Evolutionary conservation across 2,113 vertebrate genomes (phyloP).

Genomic region (Entomyzon cyanotis): DNA sequence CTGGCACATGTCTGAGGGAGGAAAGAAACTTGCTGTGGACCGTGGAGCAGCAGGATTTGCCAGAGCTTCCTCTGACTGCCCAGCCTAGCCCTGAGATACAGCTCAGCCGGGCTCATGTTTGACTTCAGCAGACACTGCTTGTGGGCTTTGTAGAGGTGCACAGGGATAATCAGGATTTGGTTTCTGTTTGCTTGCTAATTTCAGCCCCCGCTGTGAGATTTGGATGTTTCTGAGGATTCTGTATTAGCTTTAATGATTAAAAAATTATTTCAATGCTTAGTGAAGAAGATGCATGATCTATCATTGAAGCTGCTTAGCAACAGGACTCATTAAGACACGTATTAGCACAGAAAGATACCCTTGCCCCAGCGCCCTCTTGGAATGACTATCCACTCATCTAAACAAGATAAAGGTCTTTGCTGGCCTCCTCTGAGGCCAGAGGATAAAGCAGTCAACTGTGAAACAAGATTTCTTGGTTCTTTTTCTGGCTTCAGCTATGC

Average conservation of each 20-base stretch:
- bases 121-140: conserved; percentile 9
- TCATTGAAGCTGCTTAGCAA: conserved; percentile 35
- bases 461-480: conserved; percentile 48
- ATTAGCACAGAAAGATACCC: conserved; percentile 34
- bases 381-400: conserved; percentile 41
- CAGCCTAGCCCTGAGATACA: not conserved
- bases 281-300: conserved; percentile 36
- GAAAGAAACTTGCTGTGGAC: not conserved
- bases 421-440: conserved; percentile 8
- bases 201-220: conserved; percentile 50
- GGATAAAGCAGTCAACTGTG: conserved; percentile 51
- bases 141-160: conserved; percentile 28
- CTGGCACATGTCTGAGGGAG: not conserved
- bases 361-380: not conserved
- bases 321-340: conserved; percentile 27
- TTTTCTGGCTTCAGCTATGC: not conserved
- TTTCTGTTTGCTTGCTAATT: conserved; percentile 66
- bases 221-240: conserved; percentile 43
- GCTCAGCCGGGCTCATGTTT: not conserved
- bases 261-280: conserved; percentile 56
- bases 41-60: not conserved
- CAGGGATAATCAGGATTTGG: conserved; percentile 50
- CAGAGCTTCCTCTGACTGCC: not conserved
- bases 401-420: conserved; percentile 50
- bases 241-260: conserved; percentile 62